Evolutionary conservation across 2,888 invertebrate species (phyloP), one percentile per base, ranked within the genome.

Genomic region (Sturmia bella): DNA sequence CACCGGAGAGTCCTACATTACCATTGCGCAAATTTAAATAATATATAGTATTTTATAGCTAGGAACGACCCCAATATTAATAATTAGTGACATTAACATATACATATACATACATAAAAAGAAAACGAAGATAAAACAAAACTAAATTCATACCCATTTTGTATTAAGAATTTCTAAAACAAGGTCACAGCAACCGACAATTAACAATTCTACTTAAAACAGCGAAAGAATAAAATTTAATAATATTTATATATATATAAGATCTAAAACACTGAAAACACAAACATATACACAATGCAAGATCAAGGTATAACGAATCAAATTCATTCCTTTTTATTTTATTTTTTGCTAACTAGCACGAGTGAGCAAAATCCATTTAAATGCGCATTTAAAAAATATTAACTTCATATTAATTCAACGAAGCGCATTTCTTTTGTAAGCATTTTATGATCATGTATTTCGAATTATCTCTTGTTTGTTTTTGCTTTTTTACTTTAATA

Each of bases 21-120:
- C 90, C 91, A 12, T 85, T 88, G 81, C 87, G 91, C 64, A 90
- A 90, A 85, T 87, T 90, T 74, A 90, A 91, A 87, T 91, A 89
- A 87, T 84, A 81, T 75, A 80, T 83, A 78, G 64, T 83, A 77
- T 81, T 84, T 68, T 79, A 76, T 69, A 83, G 77, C 77, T 83
- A 84, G 70, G 74, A 80, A 64, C 41, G 76, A 66, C 41, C 48
- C 61, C 48, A 70, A 56, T 83, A 66, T 37, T 77, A 77, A 57
- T 17, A 12, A 57, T 41, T 64, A 59, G 27, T 39, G 54, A 27
- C 32, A 69, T 24, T 64, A 56, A 43, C 19, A 68, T 78, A 21
- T 32, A 37, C 50, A 56, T 48, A 68, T 19, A 73, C 45, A n/a
- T n/a, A n/a, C n/a, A n/a, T n/a, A 32, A 32, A 32, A 7, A 9